These are phyloP conservation scores for Leptodactylus fuscus DNA, from an alignment of 2,113 vertebrate species.

Conservation along the genomic window DNA sequence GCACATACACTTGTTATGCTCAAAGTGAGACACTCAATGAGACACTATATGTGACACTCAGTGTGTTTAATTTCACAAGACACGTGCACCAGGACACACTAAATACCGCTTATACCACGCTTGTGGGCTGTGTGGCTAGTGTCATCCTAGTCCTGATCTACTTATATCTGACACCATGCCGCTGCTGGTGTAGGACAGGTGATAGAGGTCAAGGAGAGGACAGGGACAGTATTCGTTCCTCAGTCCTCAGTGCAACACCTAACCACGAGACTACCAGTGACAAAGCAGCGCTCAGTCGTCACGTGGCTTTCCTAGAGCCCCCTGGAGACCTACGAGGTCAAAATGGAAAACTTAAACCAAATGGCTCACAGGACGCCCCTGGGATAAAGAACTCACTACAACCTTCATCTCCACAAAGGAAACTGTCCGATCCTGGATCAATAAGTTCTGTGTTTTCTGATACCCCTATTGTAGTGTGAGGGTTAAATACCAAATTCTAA, in stretches of 20 bases:
- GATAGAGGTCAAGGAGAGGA: conserved; percentile 79
- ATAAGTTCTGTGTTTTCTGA: conserved; percentile 97
- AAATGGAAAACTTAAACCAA: conserved; percentile 88
- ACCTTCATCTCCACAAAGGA: conserved; percentile 79
- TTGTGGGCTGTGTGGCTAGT: conserved; percentile 95
- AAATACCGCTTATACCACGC: conserved; percentile 95
- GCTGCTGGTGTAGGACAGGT: conserved; percentile 86
- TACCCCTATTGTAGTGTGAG: conserved; percentile 95
- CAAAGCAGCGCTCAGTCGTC: conserved; percentile 75
- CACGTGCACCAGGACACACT: conserved; percentile 82
- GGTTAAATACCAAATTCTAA: not conserved
- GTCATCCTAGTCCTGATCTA: conserved; percentile 96
- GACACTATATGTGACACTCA: conserved; percentile 90
- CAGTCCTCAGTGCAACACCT: conserved; percentile 91
- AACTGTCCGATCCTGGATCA: conserved; percentile 93
- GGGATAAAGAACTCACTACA: conserved; percentile 64
- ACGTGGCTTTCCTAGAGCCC: conserved; percentile 83
- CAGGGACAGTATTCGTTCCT: conserved; percentile 94
- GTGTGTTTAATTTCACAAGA: conserved; percentile 90
- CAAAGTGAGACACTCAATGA: conserved; percentile 86
- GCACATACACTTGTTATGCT: conserved; percentile 89
- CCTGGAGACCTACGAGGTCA: conserved; percentile 79
- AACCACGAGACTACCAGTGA: conserved; percentile 80
- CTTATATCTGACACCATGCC: conserved; percentile 94
- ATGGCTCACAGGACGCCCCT: conserved; percentile 73